Percentiles rank a stretch among this genome's conserved stretches.
Evolutionary conservation across 2,113 vertebrate species (phyloP).

Genomic region (Platichthys stellatus): DNA sequence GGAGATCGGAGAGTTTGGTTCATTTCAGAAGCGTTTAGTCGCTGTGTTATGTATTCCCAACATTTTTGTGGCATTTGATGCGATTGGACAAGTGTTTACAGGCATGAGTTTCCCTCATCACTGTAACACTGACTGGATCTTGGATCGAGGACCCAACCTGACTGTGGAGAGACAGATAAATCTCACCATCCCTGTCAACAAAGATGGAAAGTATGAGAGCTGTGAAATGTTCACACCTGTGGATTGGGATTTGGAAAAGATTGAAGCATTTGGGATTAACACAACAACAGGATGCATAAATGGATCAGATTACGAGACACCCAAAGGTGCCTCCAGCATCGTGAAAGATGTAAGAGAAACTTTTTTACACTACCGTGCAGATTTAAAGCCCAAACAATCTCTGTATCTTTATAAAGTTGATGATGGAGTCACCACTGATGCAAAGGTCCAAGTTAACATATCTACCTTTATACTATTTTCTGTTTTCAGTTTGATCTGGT

Average conservation of each 20-base stretch:
- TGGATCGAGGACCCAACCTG: too few species aligned
- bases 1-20: conserved; percentile 33
- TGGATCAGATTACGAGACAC: conserved; percentile 81
- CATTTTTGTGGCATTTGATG: too few species aligned
- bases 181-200: not conserved
- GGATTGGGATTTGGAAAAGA: conserved; percentile 76
- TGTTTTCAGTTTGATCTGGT: conserved; percentile 88
- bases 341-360: conserved; percentile 74
- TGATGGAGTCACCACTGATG: not conserved
- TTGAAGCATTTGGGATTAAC: conserved; percentile 82
- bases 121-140: too few species aligned
- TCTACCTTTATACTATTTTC: not conserved
- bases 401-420: too few species aligned
- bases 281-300: conserved; percentile 76
- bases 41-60: too few species aligned
- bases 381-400: too few species aligned
- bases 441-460: not conserved
- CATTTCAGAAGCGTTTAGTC: too few species aligned
- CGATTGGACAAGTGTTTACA: too few species aligned
- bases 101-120: too few species aligned
- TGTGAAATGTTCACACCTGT: conserved; percentile 87
- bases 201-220: conserved; percentile 74
- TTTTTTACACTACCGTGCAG: too few species aligned
- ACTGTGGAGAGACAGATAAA: too few species aligned
- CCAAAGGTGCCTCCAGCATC: conserved; percentile 72